These are phyloP conservation scores for Pollachius pollachius DNA, from an alignment of 2,113 vertebrate genomes.

Conservation along the genomic window DNA sequence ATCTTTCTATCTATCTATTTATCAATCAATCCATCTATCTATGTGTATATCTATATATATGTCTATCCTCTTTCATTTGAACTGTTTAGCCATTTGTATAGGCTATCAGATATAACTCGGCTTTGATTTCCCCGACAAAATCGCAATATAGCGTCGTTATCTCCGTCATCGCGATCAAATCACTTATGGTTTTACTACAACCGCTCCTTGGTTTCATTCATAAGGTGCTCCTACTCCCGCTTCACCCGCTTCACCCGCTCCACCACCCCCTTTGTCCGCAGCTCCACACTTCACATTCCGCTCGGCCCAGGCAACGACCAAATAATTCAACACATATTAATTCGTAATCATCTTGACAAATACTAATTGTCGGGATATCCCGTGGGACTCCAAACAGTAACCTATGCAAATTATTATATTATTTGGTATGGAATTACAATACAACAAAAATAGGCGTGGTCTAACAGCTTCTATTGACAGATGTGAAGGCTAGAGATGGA, in stretches of 20 bases:
- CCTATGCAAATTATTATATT: constrained; percentile 34
- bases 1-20: constrained; percentile 6
- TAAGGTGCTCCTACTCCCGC: constrained; percentile 72
- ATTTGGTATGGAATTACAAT: constrained; percentile 62
- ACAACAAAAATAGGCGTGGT: constrained; percentile 71
- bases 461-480: constrained; percentile 61
- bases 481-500: constrained; percentile 70
- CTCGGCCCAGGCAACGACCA: constrained; percentile 38
- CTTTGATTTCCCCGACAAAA: constrained; percentile 68
- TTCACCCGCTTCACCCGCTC: constrained; percentile 73
- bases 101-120: constrained; percentile 36
- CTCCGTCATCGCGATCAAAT: constrained; percentile 74
- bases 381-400: constrained; percentile 15
- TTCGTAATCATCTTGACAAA: constrained; percentile 30
- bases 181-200: constrained; percentile 79
- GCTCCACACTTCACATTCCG: constrained; percentile 42
- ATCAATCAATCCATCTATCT: constrained; percentile 18
- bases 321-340: constrained; percentile 32
- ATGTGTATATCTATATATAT: neutral
- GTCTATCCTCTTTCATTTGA: constrained; percentile 1
- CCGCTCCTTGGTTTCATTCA: constrained; percentile 80
- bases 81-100: constrained; percentile 13
- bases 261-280: constrained; percentile 58
- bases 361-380: constrained; percentile 25
- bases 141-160: constrained; percentile 55